Conservation (phyloP, 2,888 invertebrate species). For the Branchipolynoe longqiensis region DNA sequence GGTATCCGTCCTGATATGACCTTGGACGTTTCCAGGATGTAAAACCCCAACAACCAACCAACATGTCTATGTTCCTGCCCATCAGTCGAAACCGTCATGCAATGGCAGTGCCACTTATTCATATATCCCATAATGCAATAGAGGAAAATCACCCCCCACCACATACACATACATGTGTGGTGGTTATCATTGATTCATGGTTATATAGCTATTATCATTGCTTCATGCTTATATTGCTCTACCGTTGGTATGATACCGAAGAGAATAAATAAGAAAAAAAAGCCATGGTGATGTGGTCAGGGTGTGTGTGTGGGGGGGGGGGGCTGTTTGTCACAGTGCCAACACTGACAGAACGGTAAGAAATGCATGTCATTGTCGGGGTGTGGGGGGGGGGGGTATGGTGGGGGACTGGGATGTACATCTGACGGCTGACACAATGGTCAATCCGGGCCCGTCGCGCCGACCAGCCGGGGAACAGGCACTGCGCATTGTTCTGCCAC, state of each 20-base stretch:
- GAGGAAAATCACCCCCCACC: too few relatives aligned
- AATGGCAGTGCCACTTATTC: too few relatives aligned
- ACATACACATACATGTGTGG: too few relatives aligned
- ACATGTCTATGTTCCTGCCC: too few relatives aligned
- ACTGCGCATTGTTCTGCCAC: conserved; percentile 18
- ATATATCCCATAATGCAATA: too few relatives aligned
- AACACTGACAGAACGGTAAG: neutral
- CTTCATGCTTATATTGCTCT: too few relatives aligned
- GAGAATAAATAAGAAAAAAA: neutral
- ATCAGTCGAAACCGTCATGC: too few relatives aligned
- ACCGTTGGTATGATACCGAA: neutral
- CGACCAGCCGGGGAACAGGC: neutral
- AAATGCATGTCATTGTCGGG: conserved; percentile 28
- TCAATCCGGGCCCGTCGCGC: neutral
- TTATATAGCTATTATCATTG: neutral
- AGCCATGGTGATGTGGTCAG: too few relatives aligned
- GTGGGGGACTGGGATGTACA: conserved; percentile 21
- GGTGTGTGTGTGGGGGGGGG: neutral
- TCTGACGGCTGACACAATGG: conserved; percentile 30
- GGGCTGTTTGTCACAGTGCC: conserved; percentile 15
- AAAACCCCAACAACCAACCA: too few relatives aligned
- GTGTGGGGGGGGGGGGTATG: neutral
- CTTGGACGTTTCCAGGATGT: too few relatives aligned
- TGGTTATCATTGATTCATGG: conserved; percentile 2
- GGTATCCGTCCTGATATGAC: too few relatives aligned